phyloP scores from a whole-genome alignment of 2,113 vertebrate species.

The Antechinus flavipes region DNA sequence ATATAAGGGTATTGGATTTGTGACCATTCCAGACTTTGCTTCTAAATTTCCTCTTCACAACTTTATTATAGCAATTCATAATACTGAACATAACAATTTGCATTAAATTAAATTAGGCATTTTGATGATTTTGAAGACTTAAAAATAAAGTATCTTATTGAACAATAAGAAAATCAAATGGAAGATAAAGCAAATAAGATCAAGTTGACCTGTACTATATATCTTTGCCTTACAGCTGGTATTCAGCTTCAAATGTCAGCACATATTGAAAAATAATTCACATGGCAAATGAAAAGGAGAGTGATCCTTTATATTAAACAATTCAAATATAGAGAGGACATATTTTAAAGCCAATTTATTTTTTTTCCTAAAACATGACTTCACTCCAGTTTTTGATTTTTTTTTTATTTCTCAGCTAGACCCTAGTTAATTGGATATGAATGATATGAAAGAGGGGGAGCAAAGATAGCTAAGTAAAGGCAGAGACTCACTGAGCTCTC shows the following conservation, averaged over 20 bases:
- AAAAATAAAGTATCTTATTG: not conserved
- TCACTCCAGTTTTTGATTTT: not conserved
- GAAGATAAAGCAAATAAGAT: not conserved
- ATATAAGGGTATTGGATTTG: conserved; percentile 7
- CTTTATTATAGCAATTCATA: conserved; percentile 41
- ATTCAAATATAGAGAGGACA: conserved; percentile 7
- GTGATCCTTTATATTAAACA: conserved; percentile 25
- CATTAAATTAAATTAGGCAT: conserved; percentile 27
- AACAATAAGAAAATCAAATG: not conserved
- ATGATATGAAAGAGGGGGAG: not conserved
- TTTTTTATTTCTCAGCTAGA: not conserved
- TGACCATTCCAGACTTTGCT: conserved; percentile 33
- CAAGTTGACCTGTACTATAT: not conserved
- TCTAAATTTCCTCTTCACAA: not conserved
- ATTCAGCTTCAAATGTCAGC: conserved; percentile 40
- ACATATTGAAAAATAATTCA: conserved; percentile 39
- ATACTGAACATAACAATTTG: conserved; percentile 11
- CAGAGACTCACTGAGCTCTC: no score
- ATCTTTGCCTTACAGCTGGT: not conserved
- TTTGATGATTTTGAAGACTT: conserved; percentile 34
- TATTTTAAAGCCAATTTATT: not conserved
- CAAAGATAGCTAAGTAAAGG: no score
- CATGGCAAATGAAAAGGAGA: conserved; percentile 17
- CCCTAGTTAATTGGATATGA: not conserved
- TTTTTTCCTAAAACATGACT: not conserved